A percentile compares a stretch with the other conserved stretches of the same genome.
phyloP scores from a whole-genome alignment of 2,797 vertebrate species.

The Eurystomus glaucurus region DNA sequence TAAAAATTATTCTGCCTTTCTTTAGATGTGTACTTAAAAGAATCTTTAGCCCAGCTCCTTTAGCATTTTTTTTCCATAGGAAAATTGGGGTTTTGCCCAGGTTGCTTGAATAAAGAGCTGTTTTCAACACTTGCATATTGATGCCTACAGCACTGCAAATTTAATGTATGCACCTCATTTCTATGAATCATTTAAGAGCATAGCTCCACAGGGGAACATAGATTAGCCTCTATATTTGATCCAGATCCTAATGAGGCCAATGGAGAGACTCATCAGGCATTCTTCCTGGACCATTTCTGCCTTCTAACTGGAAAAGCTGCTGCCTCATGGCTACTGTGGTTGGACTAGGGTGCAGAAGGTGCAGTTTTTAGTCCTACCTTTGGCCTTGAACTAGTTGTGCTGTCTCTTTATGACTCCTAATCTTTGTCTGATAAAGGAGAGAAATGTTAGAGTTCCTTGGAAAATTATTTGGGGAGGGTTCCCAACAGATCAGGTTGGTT shows the following conservation, averaged over 20 bases:
- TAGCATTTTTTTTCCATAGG: neutral
- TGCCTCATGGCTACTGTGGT: neutral
- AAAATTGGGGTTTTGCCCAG: constrained; percentile 10
- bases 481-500: neutral
- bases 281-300: neutral
- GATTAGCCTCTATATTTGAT: neutral
- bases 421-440: neutral
- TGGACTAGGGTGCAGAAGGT: neutral
- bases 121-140: constrained; percentile 19
- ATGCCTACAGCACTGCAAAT: constrained; percentile 38
- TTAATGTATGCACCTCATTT: constrained; percentile 39
- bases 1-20: constrained; percentile 24
- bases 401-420: neutral
- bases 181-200: constrained; percentile 41
- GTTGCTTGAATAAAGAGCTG: neutral
- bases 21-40: neutral
- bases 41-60: neutral
- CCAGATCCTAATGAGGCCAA: constrained; percentile 44
- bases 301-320: neutral
- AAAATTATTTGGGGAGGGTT: neutral
- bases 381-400: neutral
- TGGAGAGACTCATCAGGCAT: neutral
- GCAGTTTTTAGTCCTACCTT: neutral
- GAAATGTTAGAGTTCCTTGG: neutral
- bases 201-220: neutral